A percentile compares a stretch with the other conserved stretches of the same genome.
phyloP scores from a whole-genome alignment of 2,797 vertebrate species.

The Antennarius maculatus region DNA sequence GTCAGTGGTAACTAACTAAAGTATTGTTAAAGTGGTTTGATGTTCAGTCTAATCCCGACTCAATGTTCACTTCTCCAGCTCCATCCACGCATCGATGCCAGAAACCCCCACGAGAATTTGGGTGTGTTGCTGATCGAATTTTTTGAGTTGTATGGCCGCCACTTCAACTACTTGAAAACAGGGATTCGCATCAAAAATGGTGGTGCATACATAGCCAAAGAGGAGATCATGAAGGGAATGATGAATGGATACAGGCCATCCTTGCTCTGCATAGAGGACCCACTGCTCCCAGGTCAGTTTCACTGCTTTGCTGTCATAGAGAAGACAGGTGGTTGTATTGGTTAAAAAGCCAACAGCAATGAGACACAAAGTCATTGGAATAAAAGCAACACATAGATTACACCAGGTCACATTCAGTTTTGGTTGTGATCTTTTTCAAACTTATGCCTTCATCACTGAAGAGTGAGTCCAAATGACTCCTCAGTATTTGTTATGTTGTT shows the following conservation, averaged over 20 bases:
- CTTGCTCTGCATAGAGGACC: slow-evolving; percentile 98
- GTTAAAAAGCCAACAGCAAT: too few relatives aligned
- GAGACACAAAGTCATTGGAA: too few relatives aligned
- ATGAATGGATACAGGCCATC: slow-evolving; percentile 93
- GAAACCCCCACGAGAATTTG: slow-evolving; percentile 91
- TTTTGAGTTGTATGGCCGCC: slow-evolving; percentile 97
- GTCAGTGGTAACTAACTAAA: background rate
- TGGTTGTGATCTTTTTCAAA: too few relatives aligned
- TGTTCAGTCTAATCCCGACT: background rate
- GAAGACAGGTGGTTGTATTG: too few relatives aligned
- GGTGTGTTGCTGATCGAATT: slow-evolving; percentile 98
- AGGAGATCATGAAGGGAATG: slow-evolving; percentile 97
- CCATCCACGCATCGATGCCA: slow-evolving; percentile 94
- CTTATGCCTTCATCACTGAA: too few relatives aligned
- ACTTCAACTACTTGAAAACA: slow-evolving; percentile 99
- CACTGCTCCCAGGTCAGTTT: slow-evolving; percentile 89
- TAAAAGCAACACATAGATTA: too few relatives aligned
- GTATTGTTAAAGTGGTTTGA: background rate
- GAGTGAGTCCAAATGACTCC: too few relatives aligned
- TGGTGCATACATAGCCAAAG: slow-evolving; percentile 96
- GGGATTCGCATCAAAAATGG: slow-evolving; percentile 96
- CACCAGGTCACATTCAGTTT: too few relatives aligned
- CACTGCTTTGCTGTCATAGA: background rate
- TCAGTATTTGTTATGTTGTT: slow-evolving; percentile 1
- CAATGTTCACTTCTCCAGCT: slow-evolving; percentile 76